Percentiles rank a stretch among this genome's conserved stretches.
phyloP scores from a whole-genome alignment of 2,113 vertebrate genomes.

The Nothobranchius furzeri region DNA sequence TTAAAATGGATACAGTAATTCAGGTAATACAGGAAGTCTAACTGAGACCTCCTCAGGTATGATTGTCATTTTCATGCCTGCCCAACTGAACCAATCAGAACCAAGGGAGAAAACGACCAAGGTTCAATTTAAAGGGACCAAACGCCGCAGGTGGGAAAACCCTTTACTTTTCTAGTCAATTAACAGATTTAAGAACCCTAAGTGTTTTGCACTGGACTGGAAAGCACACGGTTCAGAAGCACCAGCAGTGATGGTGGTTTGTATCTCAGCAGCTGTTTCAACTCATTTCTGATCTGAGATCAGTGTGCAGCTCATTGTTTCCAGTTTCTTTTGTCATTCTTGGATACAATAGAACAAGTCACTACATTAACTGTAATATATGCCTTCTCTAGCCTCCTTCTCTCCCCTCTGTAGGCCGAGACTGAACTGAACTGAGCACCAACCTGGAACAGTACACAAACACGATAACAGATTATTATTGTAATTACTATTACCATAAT shows the following conservation, averaged over 20 bases:
- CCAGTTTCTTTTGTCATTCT: conserved; percentile 52
- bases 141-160: too few relatives aligned
- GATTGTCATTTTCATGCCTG: too few relatives aligned
- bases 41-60: too few relatives aligned
- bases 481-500: conserved; percentile 76
- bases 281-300: conserved; percentile 44
- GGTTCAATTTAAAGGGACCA: too few relatives aligned
- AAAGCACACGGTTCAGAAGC: not conserved
- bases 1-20: too few relatives aligned
- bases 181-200: not conserved
- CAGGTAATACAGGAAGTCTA: too few relatives aligned
- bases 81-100: too few relatives aligned
- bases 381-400: conserved; percentile 66
- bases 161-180: not conserved
- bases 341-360: conserved; percentile 73
- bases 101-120: too few relatives aligned
- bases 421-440: conserved; percentile 76
- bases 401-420: conserved; percentile 68
- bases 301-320: conserved; percentile 17
- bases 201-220: not conserved
- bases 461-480: conserved; percentile 79
- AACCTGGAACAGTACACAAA: conserved; percentile 75
- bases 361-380: conserved; percentile 78
- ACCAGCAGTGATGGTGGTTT: not conserved
- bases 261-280: conserved; percentile 37